phyloP scores from a whole-genome alignment of 1,140 invertebrate genomes.

The Trigoniulus corallinus region DNA sequence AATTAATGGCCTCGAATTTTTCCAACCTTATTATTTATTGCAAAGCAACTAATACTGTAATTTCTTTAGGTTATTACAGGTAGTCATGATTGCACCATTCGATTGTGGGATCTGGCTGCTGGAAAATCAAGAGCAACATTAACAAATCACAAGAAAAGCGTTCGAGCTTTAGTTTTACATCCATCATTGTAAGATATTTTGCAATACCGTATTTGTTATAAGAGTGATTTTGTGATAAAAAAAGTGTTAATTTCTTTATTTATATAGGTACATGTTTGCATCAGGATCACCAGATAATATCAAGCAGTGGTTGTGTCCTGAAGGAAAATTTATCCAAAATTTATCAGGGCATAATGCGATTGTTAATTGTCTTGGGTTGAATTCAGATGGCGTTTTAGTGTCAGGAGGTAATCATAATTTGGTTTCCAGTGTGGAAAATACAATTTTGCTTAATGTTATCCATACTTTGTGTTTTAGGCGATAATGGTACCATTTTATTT shows the following conservation, averaged over 20 bases:
- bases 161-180: conserved; percentile 77
- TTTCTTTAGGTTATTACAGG: conserved; percentile 39
- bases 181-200: conserved; percentile 50
- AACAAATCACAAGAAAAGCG: conserved; percentile 98
- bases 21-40: background rate
- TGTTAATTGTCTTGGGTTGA: conserved; percentile 88
- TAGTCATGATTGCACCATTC: conserved; percentile 52
- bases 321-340: conserved; percentile 97
- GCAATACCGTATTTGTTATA: conserved; percentile 5
- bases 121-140: conserved; percentile 87
- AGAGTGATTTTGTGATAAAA: conserved; percentile 3
- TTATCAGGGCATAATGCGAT: conserved; percentile 94
- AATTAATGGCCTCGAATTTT: conserved; percentile 1
- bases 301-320: conserved; percentile 97
- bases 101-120: conserved; percentile 92
- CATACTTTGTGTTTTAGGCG: too few species aligned
- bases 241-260: conserved; percentile 14
- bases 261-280: conserved; percentile 74
- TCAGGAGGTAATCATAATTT: conserved; percentile 54
- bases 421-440: background rate
- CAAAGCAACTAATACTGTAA: conserved; percentile 7
- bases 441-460: too few species aligned
- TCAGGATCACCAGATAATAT: conserved; percentile 97
- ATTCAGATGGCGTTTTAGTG: conserved; percentile 84
- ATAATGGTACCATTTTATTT: conserved; percentile 95